Conservation (phyloP, 2,888 invertebrate genomes). For the Neoaliturus tenellus region DNA sequence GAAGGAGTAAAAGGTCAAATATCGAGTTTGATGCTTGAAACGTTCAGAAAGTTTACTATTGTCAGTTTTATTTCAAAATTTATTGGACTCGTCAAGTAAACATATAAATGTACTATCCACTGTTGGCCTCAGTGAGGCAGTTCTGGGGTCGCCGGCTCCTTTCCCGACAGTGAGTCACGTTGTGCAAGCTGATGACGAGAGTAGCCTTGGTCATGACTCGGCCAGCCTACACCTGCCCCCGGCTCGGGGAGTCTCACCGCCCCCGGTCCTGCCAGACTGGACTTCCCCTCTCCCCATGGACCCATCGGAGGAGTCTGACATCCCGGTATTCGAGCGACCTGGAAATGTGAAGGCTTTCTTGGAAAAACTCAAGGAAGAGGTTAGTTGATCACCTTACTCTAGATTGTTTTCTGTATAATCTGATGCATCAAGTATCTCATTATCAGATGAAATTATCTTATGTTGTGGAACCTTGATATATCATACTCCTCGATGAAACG, state of each 20-base stretch:
- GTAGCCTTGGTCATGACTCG: constrained; percentile 8
- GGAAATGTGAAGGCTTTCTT: constrained; percentile 37
- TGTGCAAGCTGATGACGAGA: constrained; percentile 72
- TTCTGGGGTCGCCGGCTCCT: constrained; percentile 71
- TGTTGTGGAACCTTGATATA: too few relatives aligned
- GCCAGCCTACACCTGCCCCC: background rate
- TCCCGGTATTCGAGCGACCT: background rate
- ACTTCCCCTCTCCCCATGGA: background rate
- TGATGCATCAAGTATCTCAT: too few relatives aligned
- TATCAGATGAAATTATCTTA: too few relatives aligned
- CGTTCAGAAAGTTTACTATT: too few relatives aligned
- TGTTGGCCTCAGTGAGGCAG: constrained; percentile 69
- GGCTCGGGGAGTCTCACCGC: background rate
- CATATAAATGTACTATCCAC: too few relatives aligned
- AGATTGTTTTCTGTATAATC: too few relatives aligned
- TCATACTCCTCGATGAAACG: too few relatives aligned
- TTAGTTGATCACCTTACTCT: too few relatives aligned
- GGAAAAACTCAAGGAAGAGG: constrained; percentile 39
- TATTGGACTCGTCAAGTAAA: too few relatives aligned
- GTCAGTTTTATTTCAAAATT: too few relatives aligned
- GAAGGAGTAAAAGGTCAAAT: too few relatives aligned
- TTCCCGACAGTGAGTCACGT: constrained; percentile 82
- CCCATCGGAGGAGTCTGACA: background rate
- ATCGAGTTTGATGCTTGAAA: too few relatives aligned
- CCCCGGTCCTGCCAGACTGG: constrained; percentile 15